These are phyloP conservation scores for Cyprinodon tularosa DNA, from an alignment of 2,113 vertebrate species.

Conservation along the genomic window DNA sequence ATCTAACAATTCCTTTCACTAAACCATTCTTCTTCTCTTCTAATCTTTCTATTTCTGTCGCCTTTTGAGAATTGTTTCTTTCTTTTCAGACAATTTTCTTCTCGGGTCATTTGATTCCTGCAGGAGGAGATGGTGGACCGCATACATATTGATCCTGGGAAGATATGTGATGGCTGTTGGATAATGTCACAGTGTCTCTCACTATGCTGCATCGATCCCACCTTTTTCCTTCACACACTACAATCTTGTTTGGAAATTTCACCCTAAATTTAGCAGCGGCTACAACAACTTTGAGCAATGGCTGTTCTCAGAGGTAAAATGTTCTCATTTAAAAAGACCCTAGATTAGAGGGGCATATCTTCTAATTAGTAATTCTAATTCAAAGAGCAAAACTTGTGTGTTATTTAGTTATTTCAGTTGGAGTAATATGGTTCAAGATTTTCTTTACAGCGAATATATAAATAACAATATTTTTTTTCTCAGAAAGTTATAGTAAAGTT, in stretches of 20 bases:
- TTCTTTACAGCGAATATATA: not conserved
- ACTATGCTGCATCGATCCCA: slow-evolving; percentile 69
- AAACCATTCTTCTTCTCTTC: not conserved
- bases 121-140: slow-evolving; percentile 54
- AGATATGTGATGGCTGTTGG: slow-evolving; percentile 65
- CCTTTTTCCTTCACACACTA: slow-evolving; percentile 16
- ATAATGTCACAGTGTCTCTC: slow-evolving; percentile 73
- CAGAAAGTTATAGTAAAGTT: no score
- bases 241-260: slow-evolving; percentile 64
- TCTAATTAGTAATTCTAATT: not conserved
- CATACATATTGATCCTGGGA: slow-evolving; percentile 64
- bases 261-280: slow-evolving; percentile 47
- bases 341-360: not conserved
- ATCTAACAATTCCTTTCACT: not conserved
- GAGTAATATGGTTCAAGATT: not conserved
- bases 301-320: not conserved
- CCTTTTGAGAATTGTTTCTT: slow-evolving; percentile 20
- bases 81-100: slow-evolving; percentile 22
- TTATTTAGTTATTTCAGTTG: not conserved
- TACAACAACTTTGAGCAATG: slow-evolving; percentile 30
- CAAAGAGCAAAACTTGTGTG: not conserved
- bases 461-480: not conserved
- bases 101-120: slow-evolving; percentile 53
- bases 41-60: slow-evolving; percentile 29
- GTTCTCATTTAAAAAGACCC: not conserved